Percentiles rank a stretch among this genome's conserved stretches.
Conservation (phyloP, 2,888 invertebrate species). For the Tiliacea citrago region DNA sequence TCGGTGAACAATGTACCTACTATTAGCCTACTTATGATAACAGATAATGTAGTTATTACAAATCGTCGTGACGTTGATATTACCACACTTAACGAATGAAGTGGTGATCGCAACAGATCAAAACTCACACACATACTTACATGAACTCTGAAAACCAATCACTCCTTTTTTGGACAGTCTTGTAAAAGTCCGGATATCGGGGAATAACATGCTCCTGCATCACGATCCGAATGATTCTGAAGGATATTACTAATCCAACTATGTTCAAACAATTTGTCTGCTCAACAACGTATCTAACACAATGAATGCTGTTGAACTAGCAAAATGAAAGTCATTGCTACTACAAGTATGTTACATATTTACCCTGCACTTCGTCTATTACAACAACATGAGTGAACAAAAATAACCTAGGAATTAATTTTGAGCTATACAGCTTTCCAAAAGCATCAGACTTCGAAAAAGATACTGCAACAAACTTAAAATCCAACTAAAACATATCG, state of each 20-base stretch:
- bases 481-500: slow-evolving; percentile 39
- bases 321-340: too few species aligned
- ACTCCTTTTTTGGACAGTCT: neutral
- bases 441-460: neutral
- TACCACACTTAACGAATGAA: neutral
- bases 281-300: too few species aligned
- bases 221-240: too few species aligned
- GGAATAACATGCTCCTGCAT: neutral
- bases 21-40: neutral
- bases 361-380: neutral
- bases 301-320: too few species aligned
- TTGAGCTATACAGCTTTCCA: neutral
- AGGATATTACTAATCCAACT: too few species aligned
- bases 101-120: neutral
- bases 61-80: neutral
- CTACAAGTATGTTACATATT: too few species aligned
- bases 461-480: slow-evolving; percentile 7
- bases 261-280: too few species aligned
- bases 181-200: neutral
- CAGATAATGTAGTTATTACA: neutral
- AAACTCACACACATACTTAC: neutral
- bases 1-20: neutral
- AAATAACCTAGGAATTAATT: neutral
- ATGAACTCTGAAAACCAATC: neutral
- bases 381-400: neutral